These are phyloP conservation scores for Rallus crepitans DNA, from an alignment of 2,797 vertebrate species.

Conservation along the genomic window DNA sequence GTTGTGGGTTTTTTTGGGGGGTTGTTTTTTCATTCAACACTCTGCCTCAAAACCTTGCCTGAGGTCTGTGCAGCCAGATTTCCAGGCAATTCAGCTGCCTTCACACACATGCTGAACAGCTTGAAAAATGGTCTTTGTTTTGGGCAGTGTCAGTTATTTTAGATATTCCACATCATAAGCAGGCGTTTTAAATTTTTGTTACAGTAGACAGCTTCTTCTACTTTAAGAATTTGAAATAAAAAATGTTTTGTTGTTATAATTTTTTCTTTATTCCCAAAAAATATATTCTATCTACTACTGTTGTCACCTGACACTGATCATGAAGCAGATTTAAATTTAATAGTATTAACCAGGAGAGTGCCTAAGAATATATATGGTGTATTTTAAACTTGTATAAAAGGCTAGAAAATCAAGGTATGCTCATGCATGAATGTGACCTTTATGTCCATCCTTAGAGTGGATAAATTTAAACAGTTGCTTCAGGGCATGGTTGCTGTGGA, in stretches of 20 bases:
- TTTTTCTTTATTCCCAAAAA: neutral
- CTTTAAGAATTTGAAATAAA: neutral
- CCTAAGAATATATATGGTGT: rapidly evolving
- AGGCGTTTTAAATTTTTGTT: neutral
- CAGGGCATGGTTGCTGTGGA: neutral
- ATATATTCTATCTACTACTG: rapidly evolving
- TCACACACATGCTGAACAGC: neutral
- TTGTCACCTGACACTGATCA: neutral
- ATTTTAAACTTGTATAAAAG: neutral
- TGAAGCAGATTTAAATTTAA: neutral
- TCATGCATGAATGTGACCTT: neutral
- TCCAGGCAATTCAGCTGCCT: neutral
- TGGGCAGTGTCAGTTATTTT: neutral
- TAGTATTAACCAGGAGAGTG: neutral
- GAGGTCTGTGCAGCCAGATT: neutral
- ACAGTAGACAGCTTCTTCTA: rapidly evolving
- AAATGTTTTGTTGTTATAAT: rapidly evolving
- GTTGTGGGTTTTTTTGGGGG: rapidly evolving
- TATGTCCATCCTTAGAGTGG: neutral
- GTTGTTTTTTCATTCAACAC: neutral
- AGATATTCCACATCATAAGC: neutral
- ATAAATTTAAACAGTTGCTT: neutral
- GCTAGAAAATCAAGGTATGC: neutral
- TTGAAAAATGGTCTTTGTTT: neutral
- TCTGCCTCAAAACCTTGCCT: neutral